Evolutionary conservation across 2,797 vertebrate species (phyloP).

Genomic region (Lateolabrax maculatus): DNA sequence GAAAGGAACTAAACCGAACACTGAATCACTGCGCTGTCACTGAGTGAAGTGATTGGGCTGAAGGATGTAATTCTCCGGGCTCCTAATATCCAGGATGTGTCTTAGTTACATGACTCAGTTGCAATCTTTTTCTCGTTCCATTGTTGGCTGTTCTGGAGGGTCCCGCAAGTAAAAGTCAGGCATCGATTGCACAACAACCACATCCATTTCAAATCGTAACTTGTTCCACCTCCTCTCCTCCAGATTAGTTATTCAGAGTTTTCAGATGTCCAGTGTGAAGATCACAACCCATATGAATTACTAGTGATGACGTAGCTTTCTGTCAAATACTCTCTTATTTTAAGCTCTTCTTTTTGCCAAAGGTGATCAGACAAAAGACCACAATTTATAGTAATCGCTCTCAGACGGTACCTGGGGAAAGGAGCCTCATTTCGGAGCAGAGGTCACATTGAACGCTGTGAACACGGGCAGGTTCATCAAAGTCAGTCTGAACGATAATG

Average conservation of each 20-base stretch:
- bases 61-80: constrained; percentile 46
- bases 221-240: constrained; percentile 9
- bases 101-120: constrained; percentile 25
- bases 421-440: constrained; percentile 29
- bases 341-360: neutral
- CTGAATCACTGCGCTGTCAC: constrained; percentile 40
- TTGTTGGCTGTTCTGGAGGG: constrained; percentile 15
- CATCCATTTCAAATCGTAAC: constrained; percentile 31
- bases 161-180: neutral
- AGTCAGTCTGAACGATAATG: constrained; percentile 46
- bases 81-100: constrained; percentile 45
- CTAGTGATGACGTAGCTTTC: constrained; percentile 2
- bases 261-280: neutral
- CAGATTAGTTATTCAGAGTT: constrained; percentile 13
- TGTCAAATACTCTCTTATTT: neutral
- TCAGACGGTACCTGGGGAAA: neutral
- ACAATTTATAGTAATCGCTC: constrained; percentile 36
- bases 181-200: constrained; percentile 24
- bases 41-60: constrained; percentile 41
- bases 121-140: constrained; percentile 16
- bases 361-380: constrained; percentile 29
- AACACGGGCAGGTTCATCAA: constrained; percentile 31
- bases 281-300: neutral
- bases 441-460: constrained; percentile 44
- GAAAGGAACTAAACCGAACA: constrained; percentile 6